Percentiles rank a stretch among this genome's conserved stretches.
These are phyloP conservation scores for Tetramorium bicarinatum DNA, from an alignment of 2,888 invertebrate genomes.

Conservation along the genomic window DNA sequence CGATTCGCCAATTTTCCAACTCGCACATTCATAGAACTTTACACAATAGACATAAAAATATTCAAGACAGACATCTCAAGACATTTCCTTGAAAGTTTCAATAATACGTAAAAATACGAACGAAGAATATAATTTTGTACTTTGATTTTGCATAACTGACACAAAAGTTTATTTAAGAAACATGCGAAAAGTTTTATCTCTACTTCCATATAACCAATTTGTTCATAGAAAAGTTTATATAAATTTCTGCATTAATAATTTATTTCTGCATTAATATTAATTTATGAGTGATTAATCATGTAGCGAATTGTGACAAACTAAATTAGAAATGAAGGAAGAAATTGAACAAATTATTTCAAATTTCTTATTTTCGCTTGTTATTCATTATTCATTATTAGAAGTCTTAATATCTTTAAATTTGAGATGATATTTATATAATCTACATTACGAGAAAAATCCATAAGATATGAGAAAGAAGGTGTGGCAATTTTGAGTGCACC, in stretches of 20 bases:
- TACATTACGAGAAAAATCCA: neutral
- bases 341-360: neutral
- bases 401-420: neutral
- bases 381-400: neutral
- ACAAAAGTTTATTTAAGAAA: neutral
- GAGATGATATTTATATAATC: neutral
- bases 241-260: neutral
- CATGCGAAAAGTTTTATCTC: neutral
- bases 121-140: neutral
- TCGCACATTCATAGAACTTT: neutral
- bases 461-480: neutral
- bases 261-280: neutral
- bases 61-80: neutral
- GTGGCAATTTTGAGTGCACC: neutral
- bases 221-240: neutral
- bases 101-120: slow-evolving; percentile 2
- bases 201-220: neutral
- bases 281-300: neutral
- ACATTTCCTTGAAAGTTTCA: neutral
- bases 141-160: slow-evolving; percentile 11
- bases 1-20: slow-evolving; percentile 25
- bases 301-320: neutral
- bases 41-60: neutral
- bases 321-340: neutral
- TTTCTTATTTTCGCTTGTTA: neutral